Base-by-base conservation (phyloP, 2,113 vertebrate genomes). In the Psettodes erumei region DNA sequence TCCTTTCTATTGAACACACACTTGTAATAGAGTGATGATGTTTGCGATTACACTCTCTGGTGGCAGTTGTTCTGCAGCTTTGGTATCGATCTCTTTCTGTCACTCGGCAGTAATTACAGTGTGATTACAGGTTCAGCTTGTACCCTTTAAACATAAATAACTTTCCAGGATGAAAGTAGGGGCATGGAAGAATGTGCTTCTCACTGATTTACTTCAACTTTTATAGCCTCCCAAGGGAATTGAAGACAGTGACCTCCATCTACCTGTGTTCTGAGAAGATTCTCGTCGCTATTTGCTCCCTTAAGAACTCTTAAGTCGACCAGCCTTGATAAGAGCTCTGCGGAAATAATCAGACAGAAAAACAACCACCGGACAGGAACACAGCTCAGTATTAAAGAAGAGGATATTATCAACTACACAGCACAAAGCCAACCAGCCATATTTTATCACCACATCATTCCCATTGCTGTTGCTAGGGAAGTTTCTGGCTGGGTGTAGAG, bases 171-270 rank as follows among this genome's bases (percentile, higher is more conserved):
- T 62, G 55, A 63, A 77, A 82, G 80, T 7, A 65, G 18, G 64
- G 18, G 27, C 64, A 64, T 71, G 62, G 32, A 63, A 60, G 56
- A 77, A 82, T 30, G 59, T 54, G 77, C 55, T 71, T 62, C 25
- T 67, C 25, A 6, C 61, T 87, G 75, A 82, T 87, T 87, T 77
- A 87, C 69, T 81, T 65, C 32, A 81, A 60, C 50, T 68, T 75
- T 75, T 59, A 73, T 68, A 76, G 63, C 45, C 54, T 75, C 21
- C 50, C 16, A 2, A 51, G 63, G 75, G 71, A 87, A 86, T 66
- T 71, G 75, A 64, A 78, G 77, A 72, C 59, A 50, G 51, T 80
- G 84, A 86, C 88, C 88, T 79, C 32, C 66, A 79, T 77, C 66
- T 69, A 66, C 67, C 71, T 75, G 62, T 63, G 53, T 64, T 79